Evolutionary conservation across 2,113 vertebrate genomes (phyloP).

Genomic region (Oenanthe oenanthe): DNA sequence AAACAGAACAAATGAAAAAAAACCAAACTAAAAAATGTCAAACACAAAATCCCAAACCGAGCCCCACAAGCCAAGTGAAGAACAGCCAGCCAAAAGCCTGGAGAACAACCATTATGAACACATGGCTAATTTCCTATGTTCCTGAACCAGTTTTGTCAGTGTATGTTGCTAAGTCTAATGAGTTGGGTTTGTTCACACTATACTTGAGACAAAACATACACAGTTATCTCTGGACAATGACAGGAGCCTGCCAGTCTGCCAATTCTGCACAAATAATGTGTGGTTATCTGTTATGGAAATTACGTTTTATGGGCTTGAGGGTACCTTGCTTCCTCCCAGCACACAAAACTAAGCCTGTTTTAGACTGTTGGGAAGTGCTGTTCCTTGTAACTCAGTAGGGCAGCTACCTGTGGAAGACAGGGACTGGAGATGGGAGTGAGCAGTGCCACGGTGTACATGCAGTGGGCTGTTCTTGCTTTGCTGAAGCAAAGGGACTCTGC

Average conservation of each 20-base stretch:
- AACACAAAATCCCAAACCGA: neutral
- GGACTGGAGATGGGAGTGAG: neutral
- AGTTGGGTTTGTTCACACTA: neutral
- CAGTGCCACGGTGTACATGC: accelerated
- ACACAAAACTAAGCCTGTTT: neutral
- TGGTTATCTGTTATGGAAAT: neutral
- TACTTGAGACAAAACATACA: neutral
- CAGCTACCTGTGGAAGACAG: neutral
- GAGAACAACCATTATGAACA: neutral
- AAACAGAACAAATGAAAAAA: neutral
- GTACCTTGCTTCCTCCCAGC: neutral
- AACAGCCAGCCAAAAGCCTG: neutral
- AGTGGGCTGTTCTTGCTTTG: neutral
- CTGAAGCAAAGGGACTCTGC: neutral
- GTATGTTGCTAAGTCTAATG: neutral
- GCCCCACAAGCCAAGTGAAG: neutral
- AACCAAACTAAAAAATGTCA: neutral
- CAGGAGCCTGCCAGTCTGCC: neutral
- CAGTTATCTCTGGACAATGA: neutral
- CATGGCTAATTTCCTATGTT: neutral
- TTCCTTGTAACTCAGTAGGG: neutral
- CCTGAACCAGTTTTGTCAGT: neutral
- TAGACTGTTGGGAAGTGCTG: neutral
- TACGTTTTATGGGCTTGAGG: accelerated
- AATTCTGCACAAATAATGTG: neutral